These are phyloP conservation scores for Sebastes trivittatus DNA, from an alignment of 2,797 vertebrate genomes.

Conservation along the genomic window DNA sequence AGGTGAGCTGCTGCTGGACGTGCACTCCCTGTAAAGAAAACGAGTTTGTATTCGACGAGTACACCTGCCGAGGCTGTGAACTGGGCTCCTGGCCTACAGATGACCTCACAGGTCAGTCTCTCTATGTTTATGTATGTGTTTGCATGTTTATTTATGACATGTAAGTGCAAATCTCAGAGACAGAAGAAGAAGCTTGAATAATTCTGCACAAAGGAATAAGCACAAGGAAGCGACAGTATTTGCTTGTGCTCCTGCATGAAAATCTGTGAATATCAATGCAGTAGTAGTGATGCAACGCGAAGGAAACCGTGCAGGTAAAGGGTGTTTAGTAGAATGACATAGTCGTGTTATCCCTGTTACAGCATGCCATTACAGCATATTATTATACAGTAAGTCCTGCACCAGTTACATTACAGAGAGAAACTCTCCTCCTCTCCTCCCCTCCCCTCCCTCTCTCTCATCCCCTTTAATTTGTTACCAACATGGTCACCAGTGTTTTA, in stretches of 20 bases:
- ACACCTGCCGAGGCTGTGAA: conserved; percentile 94
- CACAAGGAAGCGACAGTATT: neutral
- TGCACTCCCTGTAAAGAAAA: conserved; percentile 98
- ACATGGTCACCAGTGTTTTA: conserved; percentile 63
- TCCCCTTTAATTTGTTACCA: conserved; percentile 59
- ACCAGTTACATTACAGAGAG: conserved; percentile 16
- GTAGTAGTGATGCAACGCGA: neutral
- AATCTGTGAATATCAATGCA: neutral
- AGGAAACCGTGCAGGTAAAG: neutral
- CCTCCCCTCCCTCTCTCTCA: neutral
- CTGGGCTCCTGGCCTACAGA: conserved; percentile 95
- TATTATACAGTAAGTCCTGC: conserved; percentile 18
- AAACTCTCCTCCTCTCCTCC: neutral
- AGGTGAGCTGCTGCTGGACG: conserved; percentile 99
- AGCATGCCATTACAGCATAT: conserved; percentile 14
- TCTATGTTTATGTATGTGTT: conserved; percentile 3
- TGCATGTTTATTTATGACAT: conserved; percentile 12
- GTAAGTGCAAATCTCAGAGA: neutral
- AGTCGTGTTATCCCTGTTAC: neutral
- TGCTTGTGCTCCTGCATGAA: neutral
- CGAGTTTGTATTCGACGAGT: conserved; percentile 95
- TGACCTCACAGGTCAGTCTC: conserved; percentile 82
- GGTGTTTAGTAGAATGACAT: conserved; percentile 8
- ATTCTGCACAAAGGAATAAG: too few relatives aligned
- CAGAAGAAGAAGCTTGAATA: neutral